These are phyloP conservation scores for Pimpla rufipes DNA, from an alignment of 2,888 invertebrate species.

Conservation along the genomic window DNA sequence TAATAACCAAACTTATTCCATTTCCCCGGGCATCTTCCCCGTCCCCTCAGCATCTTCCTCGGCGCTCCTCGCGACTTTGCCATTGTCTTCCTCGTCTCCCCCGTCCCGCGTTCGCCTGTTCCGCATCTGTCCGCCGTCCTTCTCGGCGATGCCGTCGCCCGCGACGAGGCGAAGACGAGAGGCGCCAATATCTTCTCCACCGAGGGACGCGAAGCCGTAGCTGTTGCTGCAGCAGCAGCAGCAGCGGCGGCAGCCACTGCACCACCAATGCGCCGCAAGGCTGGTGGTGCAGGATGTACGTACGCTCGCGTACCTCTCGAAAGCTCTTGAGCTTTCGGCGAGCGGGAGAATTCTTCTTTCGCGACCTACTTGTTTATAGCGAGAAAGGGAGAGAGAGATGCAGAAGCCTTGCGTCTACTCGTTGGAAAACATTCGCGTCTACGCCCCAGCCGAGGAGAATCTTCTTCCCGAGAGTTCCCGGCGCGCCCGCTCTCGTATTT, in stretches of 20 bases:
- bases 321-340: conserved; percentile 68
- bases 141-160: conserved; percentile 21
- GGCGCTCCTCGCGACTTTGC: conserved; percentile 16
- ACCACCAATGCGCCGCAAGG: conserved; percentile 35
- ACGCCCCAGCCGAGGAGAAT: conserved; percentile 23
- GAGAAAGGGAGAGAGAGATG: conserved; percentile 56
- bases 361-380: conserved; percentile 72
- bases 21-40: conserved; percentile 69
- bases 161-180: conserved; percentile 38
- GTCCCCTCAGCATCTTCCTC: no score
- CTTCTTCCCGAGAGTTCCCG: conserved; percentile 20
- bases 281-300: conserved; percentile 50
- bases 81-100: conserved; percentile 50
- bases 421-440: conserved; percentile 69
- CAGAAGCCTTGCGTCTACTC: conserved; percentile 53
- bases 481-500: conserved; percentile 37
- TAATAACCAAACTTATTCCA: conserved; percentile 81
- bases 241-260: not conserved
- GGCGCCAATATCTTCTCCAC: conserved; percentile 55
- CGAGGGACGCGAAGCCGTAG: conserved; percentile 28
- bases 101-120: conserved; percentile 27
- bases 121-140: conserved; percentile 16
- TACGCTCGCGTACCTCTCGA: conserved; percentile 56
- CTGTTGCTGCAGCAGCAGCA: not conserved
- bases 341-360: conserved; percentile 71